A percentile compares a stretch with the other conserved stretches of the same genome.
Evolutionary conservation across 2,797 vertebrate genomes (phyloP).

Genomic region (Chrysocyon brachyurus): DNA sequence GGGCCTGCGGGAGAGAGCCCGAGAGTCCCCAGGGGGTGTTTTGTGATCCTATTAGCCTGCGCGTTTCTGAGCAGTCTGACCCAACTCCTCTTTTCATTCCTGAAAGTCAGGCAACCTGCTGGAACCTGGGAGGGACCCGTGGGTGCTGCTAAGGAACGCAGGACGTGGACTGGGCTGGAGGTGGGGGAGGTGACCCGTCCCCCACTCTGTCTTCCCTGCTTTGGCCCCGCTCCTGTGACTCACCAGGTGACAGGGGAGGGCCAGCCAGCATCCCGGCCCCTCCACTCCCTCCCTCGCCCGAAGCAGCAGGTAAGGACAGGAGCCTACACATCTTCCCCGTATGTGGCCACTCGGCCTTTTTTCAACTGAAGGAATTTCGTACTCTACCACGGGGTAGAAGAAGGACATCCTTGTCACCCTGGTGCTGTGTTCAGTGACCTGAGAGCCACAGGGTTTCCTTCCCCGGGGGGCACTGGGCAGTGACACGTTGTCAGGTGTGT

Average conservation of each 20-base stretch:
- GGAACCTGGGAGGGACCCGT: neutral
- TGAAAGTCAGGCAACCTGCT: accelerated
- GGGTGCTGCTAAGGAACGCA: accelerated
- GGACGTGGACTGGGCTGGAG: no score
- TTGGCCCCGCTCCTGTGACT: neutral
- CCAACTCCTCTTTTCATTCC: accelerated
- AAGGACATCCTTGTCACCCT: accelerated
- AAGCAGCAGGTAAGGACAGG: accelerated
- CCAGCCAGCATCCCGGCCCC: accelerated
- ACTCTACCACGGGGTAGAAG: neutral
- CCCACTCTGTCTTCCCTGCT: neutral
- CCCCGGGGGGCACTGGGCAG: accelerated
- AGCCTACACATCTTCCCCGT: accelerated
- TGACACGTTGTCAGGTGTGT: neutral
- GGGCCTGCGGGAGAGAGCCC: conserved; percentile 7
- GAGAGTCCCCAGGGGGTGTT: neutral
- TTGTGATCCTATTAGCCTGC: conserved; percentile 58
- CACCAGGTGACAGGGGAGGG: accelerated
- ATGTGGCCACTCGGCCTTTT: accelerated
- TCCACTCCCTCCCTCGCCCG: accelerated
- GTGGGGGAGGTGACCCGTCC: no score
- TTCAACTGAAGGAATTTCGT: neutral
- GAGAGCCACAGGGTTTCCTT: neutral
- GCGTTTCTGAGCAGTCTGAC: conserved; percentile 32
- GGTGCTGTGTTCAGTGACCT: conserved; percentile 1